A percentile compares a stretch with the other conserved stretches of the same genome.
phyloP scores from a whole-genome alignment of 2,888 invertebrate species.

The Hypolimnas misippus region DNA sequence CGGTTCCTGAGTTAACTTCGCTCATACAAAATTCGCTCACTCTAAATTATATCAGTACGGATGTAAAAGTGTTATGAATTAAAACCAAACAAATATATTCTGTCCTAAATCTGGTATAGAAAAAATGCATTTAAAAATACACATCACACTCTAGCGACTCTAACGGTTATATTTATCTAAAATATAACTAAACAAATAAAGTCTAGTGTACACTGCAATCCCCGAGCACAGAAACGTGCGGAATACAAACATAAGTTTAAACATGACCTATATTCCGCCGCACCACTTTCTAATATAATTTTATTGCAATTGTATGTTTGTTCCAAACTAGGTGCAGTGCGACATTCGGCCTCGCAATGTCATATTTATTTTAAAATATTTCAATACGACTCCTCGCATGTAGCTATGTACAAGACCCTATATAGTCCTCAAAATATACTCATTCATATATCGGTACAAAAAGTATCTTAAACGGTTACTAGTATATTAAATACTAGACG shows the following conservation, averaged over 20 bases:
- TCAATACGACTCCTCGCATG: background rate
- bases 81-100: too few species aligned
- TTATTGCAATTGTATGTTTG: conserved; percentile 15
- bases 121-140: too few species aligned
- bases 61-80: too few species aligned
- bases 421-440: too few species aligned
- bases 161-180: background rate
- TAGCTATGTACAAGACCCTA: background rate
- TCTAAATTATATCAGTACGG: too few species aligned
- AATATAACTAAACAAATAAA: background rate
- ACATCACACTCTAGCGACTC: too few species aligned
- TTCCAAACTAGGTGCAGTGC: conserved; percentile 11
- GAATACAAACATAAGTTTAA: background rate
- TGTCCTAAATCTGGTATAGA: too few species aligned
- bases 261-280: background rate
- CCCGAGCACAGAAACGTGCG: background rate
- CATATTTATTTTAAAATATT: conserved; percentile 12
- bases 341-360: conserved; percentile 6
- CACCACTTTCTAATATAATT: conserved; percentile 11
- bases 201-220: background rate
- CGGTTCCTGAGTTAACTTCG: too few species aligned
- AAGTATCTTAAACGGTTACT: too few species aligned
- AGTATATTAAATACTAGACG: too few species aligned
- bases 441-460: too few species aligned
- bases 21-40: too few species aligned